phyloP scores from a whole-genome alignment of 2,888 invertebrate species.

The Pristionchus maxplancki region DNA sequence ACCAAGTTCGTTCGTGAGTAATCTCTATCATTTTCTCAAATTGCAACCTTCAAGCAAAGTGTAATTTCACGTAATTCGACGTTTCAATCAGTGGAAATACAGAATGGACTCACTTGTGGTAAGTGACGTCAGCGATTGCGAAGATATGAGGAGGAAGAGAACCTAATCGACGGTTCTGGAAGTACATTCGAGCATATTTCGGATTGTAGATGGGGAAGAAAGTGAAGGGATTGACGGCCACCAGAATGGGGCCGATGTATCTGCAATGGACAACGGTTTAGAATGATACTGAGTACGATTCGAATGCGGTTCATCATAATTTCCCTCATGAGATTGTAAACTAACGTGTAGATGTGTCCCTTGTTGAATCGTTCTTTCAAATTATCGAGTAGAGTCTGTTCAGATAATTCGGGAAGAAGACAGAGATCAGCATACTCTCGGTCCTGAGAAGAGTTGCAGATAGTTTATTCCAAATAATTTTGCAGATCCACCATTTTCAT shows the following conservation, averaged over 20 bases:
- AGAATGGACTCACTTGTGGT: conserved; percentile 72
- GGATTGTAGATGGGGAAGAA: conserved; percentile 98
- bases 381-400: conserved; percentile 92
- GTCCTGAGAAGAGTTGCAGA: conserved; percentile 82
- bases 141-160: conserved; percentile 96
- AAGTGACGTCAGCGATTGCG: conserved; percentile 83
- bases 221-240: conserved; percentile 89
- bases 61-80: neutral
- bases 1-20: conserved; percentile 88
- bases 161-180: conserved; percentile 90
- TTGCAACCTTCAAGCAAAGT: neutral
- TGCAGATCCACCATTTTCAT: neutral
- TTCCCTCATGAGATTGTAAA: conserved; percentile 79
- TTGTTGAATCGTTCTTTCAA: conserved; percentile 86
- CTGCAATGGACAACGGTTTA: neutral
- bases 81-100: neutral
- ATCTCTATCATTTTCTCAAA: neutral
- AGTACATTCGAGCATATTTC: conserved; percentile 93
- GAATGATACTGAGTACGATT: too few relatives aligned
- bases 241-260: conserved; percentile 91
- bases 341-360: conserved; percentile 90
- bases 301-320: too few relatives aligned
- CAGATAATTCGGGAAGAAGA: conserved; percentile 94
- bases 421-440: conserved; percentile 96
- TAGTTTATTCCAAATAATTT: neutral